These are phyloP conservation scores for Platygyra sinensis DNA, from an alignment of 64 coral and sea anemone genomes.

Conservation along the genomic window DNA sequence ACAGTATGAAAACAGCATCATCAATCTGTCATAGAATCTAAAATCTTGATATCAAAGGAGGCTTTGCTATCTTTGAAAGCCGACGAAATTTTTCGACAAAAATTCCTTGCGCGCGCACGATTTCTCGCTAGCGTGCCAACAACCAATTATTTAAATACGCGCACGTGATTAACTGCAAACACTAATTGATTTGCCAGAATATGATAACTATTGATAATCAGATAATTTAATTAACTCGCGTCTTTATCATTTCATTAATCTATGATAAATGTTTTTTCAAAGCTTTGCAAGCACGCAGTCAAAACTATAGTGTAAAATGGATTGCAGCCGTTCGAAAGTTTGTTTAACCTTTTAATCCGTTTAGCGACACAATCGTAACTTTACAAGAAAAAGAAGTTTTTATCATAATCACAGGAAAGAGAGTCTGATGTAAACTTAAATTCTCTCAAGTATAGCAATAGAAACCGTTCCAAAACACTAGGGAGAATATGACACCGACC, in stretches of 20 bases:
- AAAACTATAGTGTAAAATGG: not conserved
- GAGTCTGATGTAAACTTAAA: not conserved
- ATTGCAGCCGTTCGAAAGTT: not conserved
- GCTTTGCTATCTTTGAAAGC: not conserved
- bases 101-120: too few species aligned
- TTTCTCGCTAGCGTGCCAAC: not conserved
- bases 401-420: too few species aligned
- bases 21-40: not conserved
- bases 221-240: conserved; percentile 10
- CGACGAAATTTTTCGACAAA: not conserved
- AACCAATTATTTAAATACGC: not conserved
- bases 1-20: not conserved
- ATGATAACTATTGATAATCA: conserved; percentile 38
- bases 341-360: not conserved
- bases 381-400: too few species aligned
- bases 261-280: conserved; percentile 17
- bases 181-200: conserved; percentile 40
- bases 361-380: not conserved
- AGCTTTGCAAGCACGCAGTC: not conserved
- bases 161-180: conserved; percentile 13
- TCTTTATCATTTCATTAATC: conserved; percentile 32
- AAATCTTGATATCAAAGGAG: not conserved
- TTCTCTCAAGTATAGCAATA: not conserved
- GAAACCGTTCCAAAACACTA: not conserved
- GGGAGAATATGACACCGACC: too few species aligned